Conservation (phyloP, 23 tunicate species). For the Botrylloides violaceus region DNA sequence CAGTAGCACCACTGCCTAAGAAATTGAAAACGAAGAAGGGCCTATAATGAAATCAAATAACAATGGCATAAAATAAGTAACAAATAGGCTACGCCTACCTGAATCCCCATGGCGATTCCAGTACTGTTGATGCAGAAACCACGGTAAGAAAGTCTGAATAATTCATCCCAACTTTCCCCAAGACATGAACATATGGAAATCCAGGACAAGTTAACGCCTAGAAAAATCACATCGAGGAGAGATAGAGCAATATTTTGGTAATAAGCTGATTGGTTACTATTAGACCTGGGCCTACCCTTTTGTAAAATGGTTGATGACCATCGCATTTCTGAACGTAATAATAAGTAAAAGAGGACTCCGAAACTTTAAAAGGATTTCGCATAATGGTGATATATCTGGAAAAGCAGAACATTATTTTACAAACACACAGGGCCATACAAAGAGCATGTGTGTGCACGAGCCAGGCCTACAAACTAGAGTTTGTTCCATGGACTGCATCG, state of each 20-base stretch:
- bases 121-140: not conserved
- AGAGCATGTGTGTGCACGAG: no score
- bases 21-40: no score
- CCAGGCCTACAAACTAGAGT: no score
- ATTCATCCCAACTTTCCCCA: not conserved
- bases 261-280: no score
- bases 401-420: no score
- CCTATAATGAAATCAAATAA: no score
- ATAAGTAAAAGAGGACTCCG: slow-evolving; percentile 5
- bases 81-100: no score
- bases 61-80: no score
- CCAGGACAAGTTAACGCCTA: not conserved
- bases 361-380: not conserved
- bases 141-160: not conserved
- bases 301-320: not conserved
- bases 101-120: not conserved
- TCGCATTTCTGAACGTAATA: not conserved
- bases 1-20: no score
- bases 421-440: no score
- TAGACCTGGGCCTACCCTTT: no score
- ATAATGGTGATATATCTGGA: slow-evolving; percentile 7
- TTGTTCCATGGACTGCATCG: no score
- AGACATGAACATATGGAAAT: not conserved
- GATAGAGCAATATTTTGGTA: not conserved
- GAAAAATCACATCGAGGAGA: not conserved